Conservation (phyloP, 2,797 vertebrate genomes). For the Phoxinus dragarum region DNA sequence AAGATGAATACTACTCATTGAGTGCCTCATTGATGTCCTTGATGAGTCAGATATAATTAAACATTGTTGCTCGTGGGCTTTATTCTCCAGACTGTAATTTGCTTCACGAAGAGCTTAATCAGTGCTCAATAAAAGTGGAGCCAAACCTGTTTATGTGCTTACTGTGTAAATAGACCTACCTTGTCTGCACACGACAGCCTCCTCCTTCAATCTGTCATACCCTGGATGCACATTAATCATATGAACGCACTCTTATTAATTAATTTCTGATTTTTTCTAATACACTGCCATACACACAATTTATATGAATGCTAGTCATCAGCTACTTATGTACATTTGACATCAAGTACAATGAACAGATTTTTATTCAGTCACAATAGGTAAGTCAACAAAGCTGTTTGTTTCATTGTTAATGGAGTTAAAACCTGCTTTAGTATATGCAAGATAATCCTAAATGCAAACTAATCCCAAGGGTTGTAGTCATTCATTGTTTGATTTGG, state of each 20-base stretch:
- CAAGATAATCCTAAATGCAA: neutral
- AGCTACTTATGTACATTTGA: conserved; percentile 1
- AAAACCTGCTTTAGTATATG: neutral
- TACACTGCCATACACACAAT: neutral
- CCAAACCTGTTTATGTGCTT: conserved; percentile 27
- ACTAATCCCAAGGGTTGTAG: neutral
- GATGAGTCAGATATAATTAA: conserved; percentile 59
- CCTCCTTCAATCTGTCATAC: conserved; percentile 30
- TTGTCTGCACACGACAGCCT: neutral
- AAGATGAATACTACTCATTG: conserved; percentile 43
- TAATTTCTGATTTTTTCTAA: neutral
- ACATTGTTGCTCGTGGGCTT: conserved; percentile 47
- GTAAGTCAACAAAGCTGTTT: neutral
- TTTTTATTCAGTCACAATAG: neutral
- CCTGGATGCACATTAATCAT: conserved; percentile 15
- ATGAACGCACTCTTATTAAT: neutral
- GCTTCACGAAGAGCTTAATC: conserved; percentile 54
- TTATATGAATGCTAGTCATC: neutral
- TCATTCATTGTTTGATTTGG: neutral
- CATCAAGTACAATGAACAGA: neutral
- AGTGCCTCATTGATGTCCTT: conserved; percentile 52
- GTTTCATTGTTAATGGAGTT: neutral
- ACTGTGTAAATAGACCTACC: conserved; percentile 30
- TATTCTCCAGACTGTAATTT: conserved; percentile 48
- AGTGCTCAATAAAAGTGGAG: conserved; percentile 36